Percentiles rank a stretch among this genome's conserved stretches.
Conservation (phyloP, 2,797 vertebrate species). For the Propithecus perrieri region DNA sequence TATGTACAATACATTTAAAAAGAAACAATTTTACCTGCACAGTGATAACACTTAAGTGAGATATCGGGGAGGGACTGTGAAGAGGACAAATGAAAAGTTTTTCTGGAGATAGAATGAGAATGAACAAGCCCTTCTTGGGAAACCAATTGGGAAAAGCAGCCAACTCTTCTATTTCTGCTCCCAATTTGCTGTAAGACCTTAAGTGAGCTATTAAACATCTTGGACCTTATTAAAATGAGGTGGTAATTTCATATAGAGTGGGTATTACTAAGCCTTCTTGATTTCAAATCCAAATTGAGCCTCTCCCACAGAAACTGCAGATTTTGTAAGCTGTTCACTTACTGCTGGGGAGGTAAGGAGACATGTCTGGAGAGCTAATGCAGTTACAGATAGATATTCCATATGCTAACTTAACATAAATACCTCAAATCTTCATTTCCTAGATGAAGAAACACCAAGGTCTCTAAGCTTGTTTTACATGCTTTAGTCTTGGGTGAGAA, state of each 20-base stretch:
- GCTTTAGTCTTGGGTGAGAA: constrained; percentile 46
- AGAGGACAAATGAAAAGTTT: background rate
- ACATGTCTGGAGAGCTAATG: background rate
- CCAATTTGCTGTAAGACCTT: constrained; percentile 53
- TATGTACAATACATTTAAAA: background rate
- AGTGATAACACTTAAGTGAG: background rate
- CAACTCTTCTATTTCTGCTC: constrained; percentile 36
- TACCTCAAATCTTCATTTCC: constrained; percentile 7
- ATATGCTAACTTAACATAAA: background rate
- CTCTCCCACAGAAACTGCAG: background rate
- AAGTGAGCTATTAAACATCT: constrained; percentile 63
- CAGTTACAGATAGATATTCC: constrained; percentile 36
- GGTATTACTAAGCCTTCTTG: constrained; percentile 30
- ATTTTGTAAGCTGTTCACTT: constrained; percentile 24
- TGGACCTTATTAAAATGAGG: constrained; percentile 58
- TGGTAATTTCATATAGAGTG: constrained; percentile 57
- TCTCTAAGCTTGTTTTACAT: constrained; percentile 17
- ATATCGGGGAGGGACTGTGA: background rate
- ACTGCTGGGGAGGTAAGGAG: background rate
- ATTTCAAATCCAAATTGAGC: constrained; percentile 59
- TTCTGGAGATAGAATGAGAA: constrained; percentile 8
- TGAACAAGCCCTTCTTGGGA: constrained; percentile 15
- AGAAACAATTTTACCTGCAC: background rate
- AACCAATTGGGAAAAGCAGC: constrained; percentile 21
- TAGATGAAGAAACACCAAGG: constrained; percentile 35